Conservation (phyloP, 2,888 invertebrate species). For the Tenthredo amoena region DNA sequence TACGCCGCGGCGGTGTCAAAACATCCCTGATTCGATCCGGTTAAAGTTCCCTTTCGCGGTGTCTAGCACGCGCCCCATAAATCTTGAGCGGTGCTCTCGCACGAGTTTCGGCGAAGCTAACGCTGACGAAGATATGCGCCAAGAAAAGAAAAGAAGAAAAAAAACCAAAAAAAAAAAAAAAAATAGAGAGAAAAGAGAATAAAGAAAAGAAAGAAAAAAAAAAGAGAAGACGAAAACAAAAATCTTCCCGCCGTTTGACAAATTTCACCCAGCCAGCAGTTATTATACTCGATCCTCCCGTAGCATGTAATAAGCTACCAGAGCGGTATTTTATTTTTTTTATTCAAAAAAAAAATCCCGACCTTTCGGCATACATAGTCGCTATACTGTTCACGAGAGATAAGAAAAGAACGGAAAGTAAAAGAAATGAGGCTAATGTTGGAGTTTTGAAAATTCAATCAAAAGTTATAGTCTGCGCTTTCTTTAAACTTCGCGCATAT, state of each 20-base stretch:
- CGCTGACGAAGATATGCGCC: constrained; percentile 35
- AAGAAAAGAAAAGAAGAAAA: not conserved
- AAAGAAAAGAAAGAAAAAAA: not conserved
- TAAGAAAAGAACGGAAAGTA: not conserved
- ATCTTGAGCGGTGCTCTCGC: not conserved
- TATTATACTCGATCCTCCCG: not conserved
- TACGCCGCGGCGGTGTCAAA: constrained; percentile 40
- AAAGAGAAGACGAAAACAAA: not conserved
- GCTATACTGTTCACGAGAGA: not conserved
- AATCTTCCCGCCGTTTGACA: constrained; percentile 26
- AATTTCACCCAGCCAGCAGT: not conserved
- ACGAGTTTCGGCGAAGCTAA: constrained; percentile 11
- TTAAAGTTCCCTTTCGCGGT: constrained; percentile 33
- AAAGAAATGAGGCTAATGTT: not conserved
- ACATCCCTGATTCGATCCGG: constrained; percentile 43
- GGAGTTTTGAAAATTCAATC: constrained; percentile 8
- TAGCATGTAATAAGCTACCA: not conserved
- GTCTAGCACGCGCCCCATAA: constrained; percentile 25
- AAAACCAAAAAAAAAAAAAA: not conserved
- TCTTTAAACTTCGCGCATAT: not conserved
- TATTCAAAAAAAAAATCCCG: not conserved
- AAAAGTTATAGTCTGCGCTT: not conserved
- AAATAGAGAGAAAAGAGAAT: not conserved
- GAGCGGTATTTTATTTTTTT: not conserved
- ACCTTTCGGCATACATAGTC: not conserved